Evolutionary conservation across 1,140 invertebrate genomes (phyloP).

Genomic region (Brachystomella parvula): DNA sequence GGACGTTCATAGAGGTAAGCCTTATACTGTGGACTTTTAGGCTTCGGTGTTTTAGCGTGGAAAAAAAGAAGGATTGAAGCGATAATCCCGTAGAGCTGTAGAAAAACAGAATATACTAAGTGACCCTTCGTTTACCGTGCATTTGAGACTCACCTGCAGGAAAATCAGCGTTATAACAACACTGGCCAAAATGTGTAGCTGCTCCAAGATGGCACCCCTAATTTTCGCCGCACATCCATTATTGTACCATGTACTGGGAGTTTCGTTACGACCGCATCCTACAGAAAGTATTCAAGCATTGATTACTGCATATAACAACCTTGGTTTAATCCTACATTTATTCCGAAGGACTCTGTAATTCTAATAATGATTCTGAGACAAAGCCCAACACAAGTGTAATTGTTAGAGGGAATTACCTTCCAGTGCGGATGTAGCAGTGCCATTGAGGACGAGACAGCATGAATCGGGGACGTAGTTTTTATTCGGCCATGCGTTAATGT

Average conservation of each 20-base stretch:
- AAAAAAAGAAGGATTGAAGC: constrained; percentile 34
- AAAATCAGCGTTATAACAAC: constrained; percentile 42
- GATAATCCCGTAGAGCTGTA: constrained; percentile 36
- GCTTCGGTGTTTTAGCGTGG: constrained; percentile 23
- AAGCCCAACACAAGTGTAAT: neutral
- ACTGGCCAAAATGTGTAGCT: constrained; percentile 42
- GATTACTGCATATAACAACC: neutral
- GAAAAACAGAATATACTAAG: constrained; percentile 2
- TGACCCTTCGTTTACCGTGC: neutral
- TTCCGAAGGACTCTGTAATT: neutral
- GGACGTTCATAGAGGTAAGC: constrained; percentile 33
- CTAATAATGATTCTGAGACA: neutral
- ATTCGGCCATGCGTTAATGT: constrained; percentile 66
- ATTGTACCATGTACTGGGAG: constrained; percentile 33
- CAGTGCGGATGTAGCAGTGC: neutral
- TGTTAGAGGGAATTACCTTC: neutral
- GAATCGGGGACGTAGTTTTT: constrained; percentile 67
- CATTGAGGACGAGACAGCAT: constrained; percentile 56
- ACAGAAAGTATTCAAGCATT: neutral
- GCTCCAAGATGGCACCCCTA: constrained; percentile 40
- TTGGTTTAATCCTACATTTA: neutral
- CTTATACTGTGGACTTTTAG: constrained; percentile 24
- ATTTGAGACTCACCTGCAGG: constrained; percentile 38
- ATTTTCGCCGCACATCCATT: constrained; percentile 41
- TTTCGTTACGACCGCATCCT: constrained; percentile 35